These are phyloP conservation scores for Onchidella celtica DNA, from an alignment of 2,888 invertebrate species.

Conservation along the genomic window DNA sequence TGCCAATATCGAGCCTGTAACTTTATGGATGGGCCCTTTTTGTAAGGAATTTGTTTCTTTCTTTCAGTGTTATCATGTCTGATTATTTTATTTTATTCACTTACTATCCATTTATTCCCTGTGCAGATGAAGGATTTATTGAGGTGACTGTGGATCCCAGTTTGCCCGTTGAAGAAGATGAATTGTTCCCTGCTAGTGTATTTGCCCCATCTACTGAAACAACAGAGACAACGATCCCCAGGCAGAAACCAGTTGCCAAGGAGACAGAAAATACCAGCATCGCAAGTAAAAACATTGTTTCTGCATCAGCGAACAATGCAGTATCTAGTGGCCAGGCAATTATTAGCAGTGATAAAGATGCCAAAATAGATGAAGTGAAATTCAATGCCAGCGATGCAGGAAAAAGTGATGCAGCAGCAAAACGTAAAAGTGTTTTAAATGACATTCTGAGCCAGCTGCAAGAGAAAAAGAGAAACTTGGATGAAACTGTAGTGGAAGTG, in stretches of 20 bases:
- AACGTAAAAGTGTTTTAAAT: slow-evolving; percentile 38
- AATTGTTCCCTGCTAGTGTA: slow-evolving; percentile 67
- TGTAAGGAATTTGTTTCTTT: too few relatives aligned
- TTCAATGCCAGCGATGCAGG: background rate
- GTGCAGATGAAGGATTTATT: slow-evolving; percentile 68
- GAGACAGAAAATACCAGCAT: background rate
- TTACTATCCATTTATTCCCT: background rate
- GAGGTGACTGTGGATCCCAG: slow-evolving; percentile 67
- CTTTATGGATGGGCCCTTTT: too few relatives aligned
- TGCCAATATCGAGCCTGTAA: too few relatives aligned
- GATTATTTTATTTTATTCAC: too few relatives aligned
- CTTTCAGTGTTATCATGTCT: too few relatives aligned
- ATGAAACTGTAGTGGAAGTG: background rate
- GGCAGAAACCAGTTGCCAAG: background rate
- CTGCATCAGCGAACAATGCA: too few relatives aligned
- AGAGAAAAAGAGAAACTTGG: slow-evolving; percentile 28
- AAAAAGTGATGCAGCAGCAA: slow-evolving; percentile 1
- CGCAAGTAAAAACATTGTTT: too few relatives aligned
- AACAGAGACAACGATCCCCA: background rate
- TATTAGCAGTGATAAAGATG: background rate
- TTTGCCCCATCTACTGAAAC: slow-evolving; percentile 16
- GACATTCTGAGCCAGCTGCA: slow-evolving; percentile 37
- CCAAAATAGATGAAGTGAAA: background rate
- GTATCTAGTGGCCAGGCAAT: background rate
- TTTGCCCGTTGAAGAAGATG: slow-evolving; percentile 59